Conservation (phyloP, 2,797 vertebrate genomes). For the Liasis olivaceus region DNA sequence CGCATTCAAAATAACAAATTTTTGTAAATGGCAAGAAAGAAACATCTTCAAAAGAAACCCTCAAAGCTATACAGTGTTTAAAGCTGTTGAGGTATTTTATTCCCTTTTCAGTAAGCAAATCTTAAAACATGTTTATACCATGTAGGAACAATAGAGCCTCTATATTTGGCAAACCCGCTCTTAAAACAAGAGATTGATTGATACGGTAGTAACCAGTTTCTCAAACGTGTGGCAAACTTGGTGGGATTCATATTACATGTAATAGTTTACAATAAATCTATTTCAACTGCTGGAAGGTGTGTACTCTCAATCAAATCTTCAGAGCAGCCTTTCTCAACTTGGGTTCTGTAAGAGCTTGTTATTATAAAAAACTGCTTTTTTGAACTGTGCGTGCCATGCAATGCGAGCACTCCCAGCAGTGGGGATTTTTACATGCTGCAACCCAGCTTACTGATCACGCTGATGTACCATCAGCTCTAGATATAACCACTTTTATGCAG, state of each 20-base stretch:
- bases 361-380: background rate
- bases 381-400: background rate
- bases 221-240: background rate
- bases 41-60: slow-evolving; percentile 12
- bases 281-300: slow-evolving; percentile 10
- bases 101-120: slow-evolving; percentile 72
- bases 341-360: background rate
- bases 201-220: background rate
- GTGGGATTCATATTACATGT: background rate
- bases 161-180: slow-evolving; percentile 48
- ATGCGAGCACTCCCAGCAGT: background rate
- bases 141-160: slow-evolving; percentile 45
- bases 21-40: background rate
- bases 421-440: background rate
- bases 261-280: background rate
- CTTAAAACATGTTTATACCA: slow-evolving; percentile 63
- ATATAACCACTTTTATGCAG: background rate
- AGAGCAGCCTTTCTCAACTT: background rate
- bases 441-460: background rate
- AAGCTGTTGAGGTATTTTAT: slow-evolving; percentile 76
- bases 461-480: background rate
- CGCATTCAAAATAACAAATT: background rate
- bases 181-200: background rate
- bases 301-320: background rate
- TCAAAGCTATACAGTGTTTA: slow-evolving; percentile 46